Percentiles rank a stretch among this genome's conserved stretches.
Evolutionary conservation across 2,888 invertebrate genomes (phyloP).

Genomic region (Caenorhabditis sinica): DNA sequence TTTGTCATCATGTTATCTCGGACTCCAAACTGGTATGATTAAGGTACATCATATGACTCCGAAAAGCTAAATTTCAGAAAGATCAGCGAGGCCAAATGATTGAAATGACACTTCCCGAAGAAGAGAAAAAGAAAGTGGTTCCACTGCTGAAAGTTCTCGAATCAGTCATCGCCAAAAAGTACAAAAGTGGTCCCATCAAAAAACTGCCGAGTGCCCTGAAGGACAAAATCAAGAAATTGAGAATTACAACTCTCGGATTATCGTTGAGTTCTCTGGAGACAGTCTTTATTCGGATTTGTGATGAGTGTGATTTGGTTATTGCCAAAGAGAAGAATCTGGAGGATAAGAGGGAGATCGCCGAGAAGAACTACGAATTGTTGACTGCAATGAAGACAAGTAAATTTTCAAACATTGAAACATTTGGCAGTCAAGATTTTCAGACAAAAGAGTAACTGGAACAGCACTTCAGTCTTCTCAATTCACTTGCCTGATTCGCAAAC

Average conservation of each 20-base stretch:
- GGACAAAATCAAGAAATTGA: constrained; percentile 16
- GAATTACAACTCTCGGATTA: constrained; percentile 70
- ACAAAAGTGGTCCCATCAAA: constrained; percentile 16
- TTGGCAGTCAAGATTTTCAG: constrained; percentile 1
- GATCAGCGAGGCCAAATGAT: constrained; percentile 57
- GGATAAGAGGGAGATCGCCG: constrained; percentile 14
- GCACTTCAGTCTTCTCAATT: constrained; percentile 34
- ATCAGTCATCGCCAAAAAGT: constrained; percentile 22
- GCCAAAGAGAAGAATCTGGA: constrained; percentile 19
- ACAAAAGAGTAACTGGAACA: constrained; percentile 15
- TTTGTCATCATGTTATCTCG: constrained; percentile 18
- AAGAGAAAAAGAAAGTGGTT: constrained; percentile 20
- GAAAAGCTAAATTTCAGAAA: constrained; percentile 12
- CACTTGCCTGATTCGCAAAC: constrained; percentile 17
- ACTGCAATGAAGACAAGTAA: constrained; percentile 26
- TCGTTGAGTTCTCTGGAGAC: constrained; percentile 77
- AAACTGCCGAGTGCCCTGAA: constrained; percentile 5
- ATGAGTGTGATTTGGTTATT: constrained; percentile 39
- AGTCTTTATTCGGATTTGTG: constrained; percentile 44
- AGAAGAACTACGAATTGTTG: constrained; percentile 30
- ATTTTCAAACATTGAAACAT: too few relatives aligned
- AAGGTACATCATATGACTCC: neutral
- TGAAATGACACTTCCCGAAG: constrained; percentile 48
- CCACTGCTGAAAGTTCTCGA: constrained; percentile 28
- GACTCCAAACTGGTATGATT: constrained; percentile 10